Percentiles rank a stretch among this genome's conserved stretches.
Evolutionary conservation across 23 tunicate genomes (phyloP).

Genomic region (Halocynthia roretzi): DNA sequence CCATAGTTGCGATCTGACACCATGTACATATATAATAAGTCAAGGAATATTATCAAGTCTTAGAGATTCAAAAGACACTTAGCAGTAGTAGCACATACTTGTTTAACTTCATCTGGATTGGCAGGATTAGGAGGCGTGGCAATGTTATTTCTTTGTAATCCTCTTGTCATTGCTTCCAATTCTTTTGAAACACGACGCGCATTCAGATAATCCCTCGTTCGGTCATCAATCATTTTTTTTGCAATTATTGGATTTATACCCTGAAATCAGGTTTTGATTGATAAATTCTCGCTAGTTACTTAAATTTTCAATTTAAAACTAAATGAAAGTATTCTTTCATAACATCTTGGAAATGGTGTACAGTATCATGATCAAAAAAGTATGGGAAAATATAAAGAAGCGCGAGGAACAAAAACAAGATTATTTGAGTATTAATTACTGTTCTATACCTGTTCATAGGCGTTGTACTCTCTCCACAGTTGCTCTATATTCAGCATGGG

Average conservation of each 20-base stretch:
- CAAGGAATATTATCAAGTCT: too few species aligned
- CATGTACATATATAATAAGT: too few species aligned
- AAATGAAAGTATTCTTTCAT: too few species aligned
- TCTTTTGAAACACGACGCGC: conserved; percentile 86
- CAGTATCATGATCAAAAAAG: background rate
- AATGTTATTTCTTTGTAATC: conserved; percentile 73
- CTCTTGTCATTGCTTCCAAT: conserved; percentile 78
- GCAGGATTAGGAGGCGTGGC: conserved; percentile 82
- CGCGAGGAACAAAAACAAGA: background rate
- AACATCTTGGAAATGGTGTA: too few species aligned
- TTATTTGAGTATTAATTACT: background rate
- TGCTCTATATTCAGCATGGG: conserved; percentile 95
- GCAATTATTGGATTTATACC: conserved; percentile 85
- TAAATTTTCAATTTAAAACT: too few species aligned
- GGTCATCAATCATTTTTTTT: conserved; percentile 87
- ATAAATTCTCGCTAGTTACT: too few species aligned
- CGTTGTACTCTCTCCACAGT: conserved; percentile 93
- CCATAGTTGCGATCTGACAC: too few species aligned
- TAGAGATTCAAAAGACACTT: too few species aligned
- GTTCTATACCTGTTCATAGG: conserved; percentile 72
- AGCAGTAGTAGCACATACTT: conserved; percentile 20
- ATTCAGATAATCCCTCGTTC: conserved; percentile 59
- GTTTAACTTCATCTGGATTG: conserved; percentile 62
- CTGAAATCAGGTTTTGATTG: conserved; percentile 14
- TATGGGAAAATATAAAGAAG: background rate